Evolutionary conservation across 92 coral and sea anemone species (phyloP).

Genomic region (Blastomussa wellsi): DNA sequence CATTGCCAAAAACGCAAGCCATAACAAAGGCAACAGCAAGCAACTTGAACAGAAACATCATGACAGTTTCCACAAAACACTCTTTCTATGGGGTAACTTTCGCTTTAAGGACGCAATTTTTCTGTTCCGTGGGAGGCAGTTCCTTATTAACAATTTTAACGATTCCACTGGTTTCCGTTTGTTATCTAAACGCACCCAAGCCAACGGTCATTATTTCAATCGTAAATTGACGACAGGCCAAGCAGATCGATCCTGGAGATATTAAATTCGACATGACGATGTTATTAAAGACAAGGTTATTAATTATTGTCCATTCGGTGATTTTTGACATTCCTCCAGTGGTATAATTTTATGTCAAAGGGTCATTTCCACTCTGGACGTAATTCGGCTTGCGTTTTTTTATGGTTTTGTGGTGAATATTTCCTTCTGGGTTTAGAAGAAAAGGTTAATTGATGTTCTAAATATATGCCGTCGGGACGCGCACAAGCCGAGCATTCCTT

Average conservation of each 20-base stretch:
- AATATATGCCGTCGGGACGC: neutral
- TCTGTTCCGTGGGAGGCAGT: neutral
- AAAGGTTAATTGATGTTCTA: neutral
- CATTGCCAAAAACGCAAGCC: neutral
- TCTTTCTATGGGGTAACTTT: neutral
- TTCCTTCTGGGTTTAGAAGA: neutral
- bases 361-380: neutral
- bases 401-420: neutral
- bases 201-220: constrained; percentile 11
- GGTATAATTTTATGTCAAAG: neutral
- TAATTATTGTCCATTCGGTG: neutral
- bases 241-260: neutral
- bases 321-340: neutral
- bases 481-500: neutral
- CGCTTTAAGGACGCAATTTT: neutral
- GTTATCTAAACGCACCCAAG: neutral
- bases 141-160: constrained; percentile 8
- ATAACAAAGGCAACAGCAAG: neutral
- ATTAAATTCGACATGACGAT: neutral
- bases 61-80: neutral
- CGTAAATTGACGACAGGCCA: constrained; percentile 1
- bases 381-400: neutral
- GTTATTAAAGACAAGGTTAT: neutral
- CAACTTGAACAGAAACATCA: neutral
- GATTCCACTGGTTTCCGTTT: constrained; percentile 19